phyloP scores from a whole-genome alignment of 2,888 invertebrate genomes.

The Schizotus pectinicornis region DNA sequence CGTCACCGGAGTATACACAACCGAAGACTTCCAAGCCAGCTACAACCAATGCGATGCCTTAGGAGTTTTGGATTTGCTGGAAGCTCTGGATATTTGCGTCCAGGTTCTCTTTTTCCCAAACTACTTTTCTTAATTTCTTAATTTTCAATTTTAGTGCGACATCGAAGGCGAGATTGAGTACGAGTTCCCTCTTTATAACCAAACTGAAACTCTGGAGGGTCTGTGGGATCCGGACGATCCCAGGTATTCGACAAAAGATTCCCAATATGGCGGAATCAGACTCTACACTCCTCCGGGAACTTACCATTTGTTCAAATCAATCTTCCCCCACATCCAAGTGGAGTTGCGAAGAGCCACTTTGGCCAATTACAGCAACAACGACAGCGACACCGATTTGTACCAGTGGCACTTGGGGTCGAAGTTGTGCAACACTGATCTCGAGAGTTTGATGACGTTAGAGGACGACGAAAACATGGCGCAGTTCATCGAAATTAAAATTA shows the following conservation, averaged over 20 bases:
- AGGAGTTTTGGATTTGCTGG: conserved; percentile 71
- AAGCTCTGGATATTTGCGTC: conserved; percentile 73
- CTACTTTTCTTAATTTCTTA: too few species aligned
- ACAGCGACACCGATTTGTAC: conserved; percentile 69
- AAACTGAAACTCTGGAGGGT: conserved; percentile 70
- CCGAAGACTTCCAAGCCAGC: conserved; percentile 75
- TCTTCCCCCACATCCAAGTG: conserved; percentile 73
- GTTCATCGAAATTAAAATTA: conserved; percentile 69
- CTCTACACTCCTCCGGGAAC: conserved; percentile 64
- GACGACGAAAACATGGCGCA: conserved; percentile 59
- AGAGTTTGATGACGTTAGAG: conserved; percentile 70
- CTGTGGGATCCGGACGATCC: conserved; percentile 69
- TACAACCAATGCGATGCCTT: conserved; percentile 73
- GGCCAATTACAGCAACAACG: conserved; percentile 55
- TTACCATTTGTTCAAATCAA: conserved; percentile 67
- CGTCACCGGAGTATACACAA: conserved; percentile 72
- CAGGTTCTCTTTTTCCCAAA: conserved; percentile 59
- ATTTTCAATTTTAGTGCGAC: conserved; percentile 63
- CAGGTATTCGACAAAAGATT: conserved; percentile 56
- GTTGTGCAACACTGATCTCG: conserved; percentile 70
- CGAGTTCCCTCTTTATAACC: conserved; percentile 76
- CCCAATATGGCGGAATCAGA: conserved; percentile 70
- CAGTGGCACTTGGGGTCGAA: conserved; percentile 78
- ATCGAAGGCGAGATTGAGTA: conserved; percentile 75
- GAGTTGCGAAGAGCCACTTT: conserved; percentile 51